phyloP scores from a whole-genome alignment of 2,797 vertebrate genomes.

The Argya squamiceps region DNA sequence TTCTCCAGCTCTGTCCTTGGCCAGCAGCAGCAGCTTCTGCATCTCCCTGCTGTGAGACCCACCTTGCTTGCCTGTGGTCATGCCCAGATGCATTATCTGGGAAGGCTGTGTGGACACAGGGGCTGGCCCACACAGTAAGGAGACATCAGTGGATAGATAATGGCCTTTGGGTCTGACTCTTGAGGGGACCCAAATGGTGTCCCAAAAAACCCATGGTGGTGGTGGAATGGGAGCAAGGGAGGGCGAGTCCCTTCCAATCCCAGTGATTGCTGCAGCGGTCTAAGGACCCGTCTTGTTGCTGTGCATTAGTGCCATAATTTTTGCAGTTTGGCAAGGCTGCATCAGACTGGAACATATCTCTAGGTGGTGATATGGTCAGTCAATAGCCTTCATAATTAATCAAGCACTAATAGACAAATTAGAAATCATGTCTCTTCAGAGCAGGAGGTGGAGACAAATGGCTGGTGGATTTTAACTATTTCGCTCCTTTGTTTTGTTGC shows the following conservation, averaged over 20 bases:
- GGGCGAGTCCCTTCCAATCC: background rate
- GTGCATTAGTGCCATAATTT: constrained; percentile 20
- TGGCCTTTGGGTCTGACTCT: background rate
- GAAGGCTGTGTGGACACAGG: rapidly evolving
- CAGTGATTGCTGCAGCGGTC: rapidly evolving
- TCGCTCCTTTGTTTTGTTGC: background rate
- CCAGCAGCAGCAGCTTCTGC: background rate
- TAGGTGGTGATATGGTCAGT: constrained; percentile 62
- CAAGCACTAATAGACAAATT: constrained; percentile 67
- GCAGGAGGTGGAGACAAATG: constrained; percentile 46
- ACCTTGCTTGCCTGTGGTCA: rapidly evolving
- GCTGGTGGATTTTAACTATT: constrained; percentile 57
- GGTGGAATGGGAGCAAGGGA: background rate
- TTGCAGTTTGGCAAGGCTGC: constrained; percentile 50
- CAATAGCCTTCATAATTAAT: constrained; percentile 69
- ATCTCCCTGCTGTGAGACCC: background rate
- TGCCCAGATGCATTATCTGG: background rate
- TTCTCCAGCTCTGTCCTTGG: background rate
- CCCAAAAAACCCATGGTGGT: background rate
- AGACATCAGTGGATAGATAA: background rate
- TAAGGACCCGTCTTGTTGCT: rapidly evolving
- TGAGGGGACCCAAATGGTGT: background rate
- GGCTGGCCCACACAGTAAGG: background rate
- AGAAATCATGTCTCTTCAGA: constrained; percentile 60
- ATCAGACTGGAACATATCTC: constrained; percentile 48